Evolutionary conservation across 2,113 vertebrate genomes (phyloP), one percentile per base, ranked within the genome.

Genomic region (Lethenteron camtschaticum): DNA sequence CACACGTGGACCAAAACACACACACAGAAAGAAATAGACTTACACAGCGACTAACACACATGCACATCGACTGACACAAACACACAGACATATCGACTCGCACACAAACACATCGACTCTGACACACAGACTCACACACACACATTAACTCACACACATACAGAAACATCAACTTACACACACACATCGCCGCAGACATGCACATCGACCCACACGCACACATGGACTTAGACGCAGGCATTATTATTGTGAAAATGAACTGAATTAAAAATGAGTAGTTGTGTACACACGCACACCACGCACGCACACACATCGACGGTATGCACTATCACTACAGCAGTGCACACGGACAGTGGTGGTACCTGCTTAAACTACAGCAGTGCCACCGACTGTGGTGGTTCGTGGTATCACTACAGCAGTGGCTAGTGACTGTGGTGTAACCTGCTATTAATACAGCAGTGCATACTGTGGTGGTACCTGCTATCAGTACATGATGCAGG

Each of bases 261-360:
- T 13, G 59, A 60, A 12, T 13, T 2, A 16, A 13, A 60, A 12
- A 60, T 16, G n/a, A 16, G n/a, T 16, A 60, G 12, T 12, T 60
- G n/a, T 16, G n/a, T 16, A 60, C 59, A 60, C 59, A 60, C 59
- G n/a, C 59, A 60, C 59, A 16, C n/a, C 59, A 60, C 59, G n/a
- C 59, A 60, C 59, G 2, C 59, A 60, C 59, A 60, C 59, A 13
- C 59, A 16, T 60, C 2, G 12, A 60, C 59, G n/a, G n/a, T 16
- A 60, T 60, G n/a, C 59, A 60, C 12, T 60, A 60, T 60, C 12
- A 12, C 12, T 16, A 60, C 59, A 60, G 12, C 12, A 12, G n/a
- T 60, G 59, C n/a, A 60, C 59, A 60, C 59, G n/a, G 12, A 60
- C 59, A 13, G n/a, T 60, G n/a, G 12, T 13, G 12, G n/a, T 12